These are phyloP conservation scores for Chalcis sispes DNA, from an alignment of 2,888 invertebrate species.

Conservation along the genomic window DNA sequence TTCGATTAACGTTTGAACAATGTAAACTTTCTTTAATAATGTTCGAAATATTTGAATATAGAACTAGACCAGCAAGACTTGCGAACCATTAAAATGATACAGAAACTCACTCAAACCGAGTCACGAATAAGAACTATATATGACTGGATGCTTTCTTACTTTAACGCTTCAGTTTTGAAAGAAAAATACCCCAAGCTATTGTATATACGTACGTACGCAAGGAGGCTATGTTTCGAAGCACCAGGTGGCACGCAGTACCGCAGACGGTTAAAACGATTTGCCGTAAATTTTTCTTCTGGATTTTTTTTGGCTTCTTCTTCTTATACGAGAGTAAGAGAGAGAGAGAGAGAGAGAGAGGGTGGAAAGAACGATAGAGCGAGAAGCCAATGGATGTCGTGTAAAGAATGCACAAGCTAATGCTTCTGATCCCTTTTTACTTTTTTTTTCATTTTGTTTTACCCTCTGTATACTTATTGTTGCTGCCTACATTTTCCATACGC, in stretches of 20 bases:
- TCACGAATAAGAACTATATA: background rate
- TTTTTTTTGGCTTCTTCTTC: background rate
- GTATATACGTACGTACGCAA: background rate
- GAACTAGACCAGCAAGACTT: too few species aligned
- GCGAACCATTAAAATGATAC: background rate
- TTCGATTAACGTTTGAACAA: too few species aligned
- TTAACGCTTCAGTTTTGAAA: background rate
- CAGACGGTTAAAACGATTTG: slow-evolving; percentile 72
- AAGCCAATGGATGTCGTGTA: slow-evolving; percentile 35
- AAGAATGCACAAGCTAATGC: slow-evolving; percentile 30
- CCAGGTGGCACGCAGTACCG: slow-evolving; percentile 67
- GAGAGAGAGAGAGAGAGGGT: too few species aligned
- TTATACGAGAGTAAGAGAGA: too few species aligned
- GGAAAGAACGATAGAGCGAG: too few species aligned
- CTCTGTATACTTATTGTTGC: too few species aligned
- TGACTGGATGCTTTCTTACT: slow-evolving; percentile 35
- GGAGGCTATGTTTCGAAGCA: slow-evolving; percentile 62
- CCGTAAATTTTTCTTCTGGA: slow-evolving; percentile 71
- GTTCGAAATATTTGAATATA: too few species aligned
- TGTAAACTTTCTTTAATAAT: too few species aligned
- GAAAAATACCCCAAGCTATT: background rate
- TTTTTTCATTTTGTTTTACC: slow-evolving; percentile 37
- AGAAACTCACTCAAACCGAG: background rate
- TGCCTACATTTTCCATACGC: too few species aligned
- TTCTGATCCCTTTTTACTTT: background rate